Evolutionary conservation across 1,140 invertebrate species (phyloP), one percentile per base, ranked within the genome.

Genomic region (Diorhabda carinulata): DNA sequence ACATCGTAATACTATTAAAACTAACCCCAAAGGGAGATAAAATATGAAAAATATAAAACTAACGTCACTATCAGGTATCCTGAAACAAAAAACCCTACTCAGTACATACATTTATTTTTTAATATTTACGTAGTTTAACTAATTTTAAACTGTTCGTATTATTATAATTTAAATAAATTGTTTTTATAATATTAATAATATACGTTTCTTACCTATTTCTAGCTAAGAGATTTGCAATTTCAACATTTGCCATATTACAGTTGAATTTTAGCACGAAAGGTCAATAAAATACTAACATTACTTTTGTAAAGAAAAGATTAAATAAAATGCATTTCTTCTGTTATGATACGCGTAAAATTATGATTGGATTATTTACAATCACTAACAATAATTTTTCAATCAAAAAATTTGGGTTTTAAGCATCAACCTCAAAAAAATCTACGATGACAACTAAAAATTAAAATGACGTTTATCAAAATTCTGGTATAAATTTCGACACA

Each of bases 21-120:
- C 61, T 61, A 85, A 67, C 62, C 85, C 86, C 75, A 87, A 74
- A 43, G 86, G 86, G 72, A 84, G 74, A 78, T 85, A 87, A 68
- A 85, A 73, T 4, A 86, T 66, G 71, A 85, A 81, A 68, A 82
- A 82, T 43, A 85, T 59, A 42, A 83, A 76, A 79, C 82, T 84
- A 42, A 68, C 67, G 45, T 73, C 72, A 70, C 83, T 83, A 59
- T 83, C 81, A 60, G 80, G 79, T 78, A 86, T 84, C 73, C 85
- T 86, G 78, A 66, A 85, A 84, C 81, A 84, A 78, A 69, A 83
- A 71, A 64, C 25, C 25, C 25, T 25, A 72, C 9, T 65, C 61
- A 63, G 2, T 57, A 67, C 9, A 45, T 40, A 70, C n/a, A 71
- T 66, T 68, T 57, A 41, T n/a, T 57, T 45, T 7, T 59, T 5